Conservation (phyloP, 2,888 invertebrate species). For the Leptinotarsa rubiginosa region DNA sequence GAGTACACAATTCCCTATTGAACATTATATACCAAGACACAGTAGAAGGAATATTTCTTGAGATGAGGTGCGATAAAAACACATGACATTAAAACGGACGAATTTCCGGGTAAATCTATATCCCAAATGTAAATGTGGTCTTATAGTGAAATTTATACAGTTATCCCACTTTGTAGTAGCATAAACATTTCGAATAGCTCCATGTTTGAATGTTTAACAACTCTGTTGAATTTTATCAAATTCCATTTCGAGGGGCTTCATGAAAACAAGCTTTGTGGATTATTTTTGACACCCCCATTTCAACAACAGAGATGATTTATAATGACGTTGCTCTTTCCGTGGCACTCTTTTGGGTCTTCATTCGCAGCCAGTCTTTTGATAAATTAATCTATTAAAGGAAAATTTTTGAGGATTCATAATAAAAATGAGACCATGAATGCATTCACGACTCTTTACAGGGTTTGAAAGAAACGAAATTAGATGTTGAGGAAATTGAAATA, state of each 20-base stretch:
- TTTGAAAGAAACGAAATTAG: neutral
- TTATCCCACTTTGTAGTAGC: neutral
- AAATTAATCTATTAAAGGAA: neutral
- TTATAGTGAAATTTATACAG: neutral
- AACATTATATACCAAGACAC: too few species aligned
- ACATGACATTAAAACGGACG: too few species aligned
- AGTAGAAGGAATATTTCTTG: too few species aligned
- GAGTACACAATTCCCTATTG: too few species aligned
- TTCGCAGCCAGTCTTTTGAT: slow-evolving; percentile 17
- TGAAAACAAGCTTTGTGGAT: slow-evolving; percentile 30
- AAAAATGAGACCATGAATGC: neutral
- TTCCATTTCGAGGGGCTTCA: slow-evolving; percentile 28
- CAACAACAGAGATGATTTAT: slow-evolving; percentile 31
- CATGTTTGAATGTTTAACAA: slow-evolving; percentile 2
- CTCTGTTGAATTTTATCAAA: slow-evolving; percentile 24
- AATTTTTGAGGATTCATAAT: neutral
- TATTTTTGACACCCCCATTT: slow-evolving; percentile 28
- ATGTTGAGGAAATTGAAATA: neutral
- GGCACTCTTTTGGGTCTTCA: slow-evolving; percentile 25
- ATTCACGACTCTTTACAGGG: neutral
- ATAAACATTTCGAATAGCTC: neutral
- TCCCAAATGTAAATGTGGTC: too few species aligned
- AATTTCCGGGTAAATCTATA: too few species aligned
- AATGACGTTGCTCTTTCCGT: slow-evolving; percentile 31
- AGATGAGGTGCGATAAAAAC: too few species aligned